These are phyloP conservation scores for Erebia epiphron DNA, from an alignment of 2,888 invertebrate species.

Conservation along the genomic window DNA sequence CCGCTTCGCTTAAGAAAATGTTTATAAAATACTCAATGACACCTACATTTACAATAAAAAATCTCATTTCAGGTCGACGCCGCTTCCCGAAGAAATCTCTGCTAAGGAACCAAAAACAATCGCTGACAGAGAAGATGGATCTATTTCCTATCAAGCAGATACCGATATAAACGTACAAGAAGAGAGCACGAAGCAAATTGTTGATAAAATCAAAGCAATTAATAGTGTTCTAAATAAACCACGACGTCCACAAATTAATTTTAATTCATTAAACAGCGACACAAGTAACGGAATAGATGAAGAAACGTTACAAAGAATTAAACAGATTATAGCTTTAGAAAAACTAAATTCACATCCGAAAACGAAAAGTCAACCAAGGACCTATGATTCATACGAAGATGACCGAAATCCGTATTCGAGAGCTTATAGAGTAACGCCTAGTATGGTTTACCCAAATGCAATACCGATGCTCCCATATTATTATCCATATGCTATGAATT, in stretches of 20 bases:
- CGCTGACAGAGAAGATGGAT: slow-evolving; percentile 49
- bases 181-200: slow-evolving; percentile 65
- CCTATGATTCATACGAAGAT: slow-evolving; percentile 14
- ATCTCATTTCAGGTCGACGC: slow-evolving; percentile 50
- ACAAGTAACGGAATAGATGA: slow-evolving; percentile 60
- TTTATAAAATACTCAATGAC: not conserved
- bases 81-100: slow-evolving; percentile 42
- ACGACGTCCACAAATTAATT: slow-evolving; percentile 54
- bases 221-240: slow-evolving; percentile 75
- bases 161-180: slow-evolving; percentile 47
- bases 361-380: slow-evolving; percentile 48
- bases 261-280: slow-evolving; percentile 54
- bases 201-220: slow-evolving; percentile 81
- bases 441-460: slow-evolving; percentile 32
- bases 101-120: slow-evolving; percentile 38
- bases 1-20: slow-evolving; percentile 27
- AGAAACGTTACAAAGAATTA: slow-evolving; percentile 66
- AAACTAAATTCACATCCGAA: slow-evolving; percentile 52
- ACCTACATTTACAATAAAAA: slow-evolving; percentile 43
- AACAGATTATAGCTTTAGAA: slow-evolving; percentile 65
- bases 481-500: slow-evolving; percentile 58
- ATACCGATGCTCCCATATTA: slow-evolving; percentile 37
- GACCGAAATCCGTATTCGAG: slow-evolving; percentile 43
- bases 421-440: slow-evolving; percentile 42
- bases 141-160: slow-evolving; percentile 53